These are phyloP conservation scores for Virgularia gustaviana DNA, from an alignment of 92 coral and sea anemone species.

Conservation along the genomic window DNA sequence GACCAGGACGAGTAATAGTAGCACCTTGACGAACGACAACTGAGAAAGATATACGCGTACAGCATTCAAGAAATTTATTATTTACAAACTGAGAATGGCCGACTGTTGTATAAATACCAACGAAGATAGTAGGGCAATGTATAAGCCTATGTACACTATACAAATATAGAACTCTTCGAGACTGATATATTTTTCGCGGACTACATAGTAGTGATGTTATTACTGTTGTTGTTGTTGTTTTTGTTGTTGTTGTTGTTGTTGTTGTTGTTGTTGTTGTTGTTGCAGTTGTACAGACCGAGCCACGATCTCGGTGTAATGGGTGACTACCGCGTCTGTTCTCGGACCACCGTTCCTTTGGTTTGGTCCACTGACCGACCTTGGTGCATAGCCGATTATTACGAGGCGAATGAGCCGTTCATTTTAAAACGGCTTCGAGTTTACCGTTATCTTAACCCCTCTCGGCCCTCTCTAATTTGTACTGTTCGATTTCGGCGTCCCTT, in stretches of 20 bases:
- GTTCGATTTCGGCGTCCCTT: neutral
- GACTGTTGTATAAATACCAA: slow-evolving; percentile 19
- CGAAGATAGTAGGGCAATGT: slow-evolving; percentile 4
- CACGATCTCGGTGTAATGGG: too few relatives aligned
- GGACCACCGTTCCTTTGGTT: neutral
- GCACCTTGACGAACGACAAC: neutral
- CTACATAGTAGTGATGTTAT: too few relatives aligned
- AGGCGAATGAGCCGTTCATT: neutral
- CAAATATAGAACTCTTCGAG: slow-evolving; percentile 4
- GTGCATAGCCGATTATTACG: neutral
- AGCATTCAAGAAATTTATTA: slow-evolving; percentile 33
- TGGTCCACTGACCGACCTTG: neutral
- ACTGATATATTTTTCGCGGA: neutral
- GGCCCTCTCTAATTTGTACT: slow-evolving; percentile 28
- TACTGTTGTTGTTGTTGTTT: too few relatives aligned
- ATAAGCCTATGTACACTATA: slow-evolving; percentile 34
- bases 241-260: too few relatives aligned
- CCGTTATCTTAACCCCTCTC: slow-evolving; percentile 16
- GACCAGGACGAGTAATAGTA: too few relatives aligned
- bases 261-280: too few relatives aligned
- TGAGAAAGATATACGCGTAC: neutral
- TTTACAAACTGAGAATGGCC: slow-evolving; percentile 17
- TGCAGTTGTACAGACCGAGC: too few relatives aligned
- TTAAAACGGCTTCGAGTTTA: neutral
- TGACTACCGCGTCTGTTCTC: neutral